These are phyloP conservation scores for Crocidura indochinensis DNA, from an alignment of 2,797 vertebrate species.

Conservation along the genomic window DNA sequence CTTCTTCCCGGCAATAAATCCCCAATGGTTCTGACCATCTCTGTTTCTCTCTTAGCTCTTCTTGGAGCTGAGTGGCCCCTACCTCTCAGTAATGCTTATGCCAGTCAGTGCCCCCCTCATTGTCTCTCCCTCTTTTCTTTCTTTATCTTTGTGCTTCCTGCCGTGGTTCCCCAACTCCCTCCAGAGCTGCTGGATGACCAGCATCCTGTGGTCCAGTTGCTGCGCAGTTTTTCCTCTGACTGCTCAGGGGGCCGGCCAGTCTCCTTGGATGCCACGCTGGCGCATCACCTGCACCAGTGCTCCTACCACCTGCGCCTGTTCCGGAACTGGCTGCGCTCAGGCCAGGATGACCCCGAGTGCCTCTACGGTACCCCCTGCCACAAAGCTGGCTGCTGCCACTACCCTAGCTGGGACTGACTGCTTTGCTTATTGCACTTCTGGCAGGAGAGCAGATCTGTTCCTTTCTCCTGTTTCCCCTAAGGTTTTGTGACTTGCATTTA, in stretches of 20 bases:
- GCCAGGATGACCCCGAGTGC: constrained; percentile 98
- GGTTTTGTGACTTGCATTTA: constrained; percentile 76
- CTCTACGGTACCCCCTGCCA: constrained; percentile 94
- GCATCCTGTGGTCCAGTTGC: constrained; percentile 96
- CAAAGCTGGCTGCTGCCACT: constrained; percentile 88
- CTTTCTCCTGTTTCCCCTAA: constrained; percentile 66
- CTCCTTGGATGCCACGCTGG: constrained; percentile 96
- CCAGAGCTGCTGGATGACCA: constrained; percentile 97
- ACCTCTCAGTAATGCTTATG: constrained; percentile 73
- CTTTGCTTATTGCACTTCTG: constrained; percentile 85
- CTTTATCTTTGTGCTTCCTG: constrained; percentile 90
- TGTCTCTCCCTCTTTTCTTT: constrained; percentile 87
- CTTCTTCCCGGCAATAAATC: constrained; percentile 57
- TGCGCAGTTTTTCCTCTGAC: constrained; percentile 96
- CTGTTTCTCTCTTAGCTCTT: constrained; percentile 75
- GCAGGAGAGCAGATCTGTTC: constrained; percentile 72
- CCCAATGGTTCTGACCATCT: constrained; percentile 69
- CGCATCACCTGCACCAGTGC: constrained; percentile 98
- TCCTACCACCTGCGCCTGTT: constrained; percentile 99
- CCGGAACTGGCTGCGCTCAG: constrained; percentile 99
- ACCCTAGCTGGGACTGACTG: constrained; percentile 90
- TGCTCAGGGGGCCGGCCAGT: constrained; percentile 93
- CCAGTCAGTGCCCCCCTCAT: constrained; percentile 80
- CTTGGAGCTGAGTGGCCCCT: constrained; percentile 73
- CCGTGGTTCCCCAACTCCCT: constrained; percentile 89